phyloP scores from a whole-genome alignment of 1,140 invertebrate species.

The Hyles euphorbiae region DNA sequence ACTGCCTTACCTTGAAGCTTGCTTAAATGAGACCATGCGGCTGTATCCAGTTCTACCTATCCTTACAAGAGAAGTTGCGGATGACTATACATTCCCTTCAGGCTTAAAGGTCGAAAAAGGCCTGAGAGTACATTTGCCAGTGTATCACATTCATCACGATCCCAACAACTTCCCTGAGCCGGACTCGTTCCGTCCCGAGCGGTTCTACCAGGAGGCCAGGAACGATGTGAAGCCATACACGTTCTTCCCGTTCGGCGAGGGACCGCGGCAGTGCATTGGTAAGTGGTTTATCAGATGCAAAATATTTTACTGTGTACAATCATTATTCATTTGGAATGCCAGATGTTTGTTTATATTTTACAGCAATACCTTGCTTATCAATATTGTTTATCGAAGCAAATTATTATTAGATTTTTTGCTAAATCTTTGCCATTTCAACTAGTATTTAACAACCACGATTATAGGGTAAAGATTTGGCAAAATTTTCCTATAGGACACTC shows the following conservation, averaged over 20 bases:
- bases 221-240: constrained; percentile 34
- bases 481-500: no score
- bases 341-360: no score
- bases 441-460: no score
- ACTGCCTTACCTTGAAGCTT: constrained; percentile 43
- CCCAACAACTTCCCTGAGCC: constrained; percentile 71
- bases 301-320: no score
- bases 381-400: no score
- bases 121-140: constrained; percentile 34
- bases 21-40: constrained; percentile 41
- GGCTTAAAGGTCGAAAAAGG: constrained; percentile 34
- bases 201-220: constrained; percentile 70
- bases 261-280: constrained; percentile 80
- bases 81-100: constrained; percentile 56
- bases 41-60: constrained; percentile 46
- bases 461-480: no score
- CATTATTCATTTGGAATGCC: no score
- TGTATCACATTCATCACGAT: constrained; percentile 68
- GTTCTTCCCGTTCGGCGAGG: constrained; percentile 80
- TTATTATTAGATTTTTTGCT: no score
- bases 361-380: no score
- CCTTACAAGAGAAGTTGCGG: constrained; percentile 33
- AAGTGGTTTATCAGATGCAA: constrained; percentile 9
- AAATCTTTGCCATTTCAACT: no score
- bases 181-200: constrained; percentile 72